These are phyloP conservation scores for Lagopus muta DNA, from an alignment of 2,113 vertebrate genomes.

Conservation along the genomic window DNA sequence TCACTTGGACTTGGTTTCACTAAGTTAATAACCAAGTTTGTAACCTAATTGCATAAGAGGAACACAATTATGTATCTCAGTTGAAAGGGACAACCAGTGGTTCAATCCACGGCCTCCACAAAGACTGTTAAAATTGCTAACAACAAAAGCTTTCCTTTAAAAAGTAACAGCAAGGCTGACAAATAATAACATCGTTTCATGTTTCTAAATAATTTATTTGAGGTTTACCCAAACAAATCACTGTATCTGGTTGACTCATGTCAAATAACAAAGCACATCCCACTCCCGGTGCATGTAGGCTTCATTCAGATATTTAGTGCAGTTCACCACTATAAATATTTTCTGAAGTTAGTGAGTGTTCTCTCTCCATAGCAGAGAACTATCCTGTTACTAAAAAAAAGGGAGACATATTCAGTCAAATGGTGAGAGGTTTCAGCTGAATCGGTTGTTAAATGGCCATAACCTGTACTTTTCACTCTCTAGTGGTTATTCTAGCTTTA, in stretches of 20 bases:
- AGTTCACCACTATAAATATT: not conserved
- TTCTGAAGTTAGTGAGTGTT: slow-evolving; percentile 9
- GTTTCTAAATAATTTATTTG: not conserved
- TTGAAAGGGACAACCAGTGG: not conserved
- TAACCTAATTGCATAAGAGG: not conserved
- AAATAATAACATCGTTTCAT: not conserved
- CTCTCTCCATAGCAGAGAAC: not conserved
- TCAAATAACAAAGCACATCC: not conserved
- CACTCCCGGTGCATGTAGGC: not conserved
- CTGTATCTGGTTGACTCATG: not conserved
- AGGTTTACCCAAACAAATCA: not conserved
- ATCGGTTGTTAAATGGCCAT: not conserved
- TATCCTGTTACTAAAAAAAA: not conserved
- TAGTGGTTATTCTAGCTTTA: not conserved
- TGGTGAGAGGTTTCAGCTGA: not conserved
- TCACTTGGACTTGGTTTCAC: not conserved
- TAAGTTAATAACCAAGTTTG: not conserved
- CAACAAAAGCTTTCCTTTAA: not conserved
- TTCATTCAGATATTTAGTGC: not conserved
- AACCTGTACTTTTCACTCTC: not conserved
- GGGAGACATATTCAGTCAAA: not conserved
- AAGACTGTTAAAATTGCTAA: not conserved
- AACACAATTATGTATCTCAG: not conserved
- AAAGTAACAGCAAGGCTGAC: not conserved
- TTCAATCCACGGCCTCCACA: not conserved